Evolutionary conservation across 1,140 invertebrate genomes (phyloP), one percentile per base, ranked within the genome.

Genomic region (Temnothorax curvispinosus): DNA sequence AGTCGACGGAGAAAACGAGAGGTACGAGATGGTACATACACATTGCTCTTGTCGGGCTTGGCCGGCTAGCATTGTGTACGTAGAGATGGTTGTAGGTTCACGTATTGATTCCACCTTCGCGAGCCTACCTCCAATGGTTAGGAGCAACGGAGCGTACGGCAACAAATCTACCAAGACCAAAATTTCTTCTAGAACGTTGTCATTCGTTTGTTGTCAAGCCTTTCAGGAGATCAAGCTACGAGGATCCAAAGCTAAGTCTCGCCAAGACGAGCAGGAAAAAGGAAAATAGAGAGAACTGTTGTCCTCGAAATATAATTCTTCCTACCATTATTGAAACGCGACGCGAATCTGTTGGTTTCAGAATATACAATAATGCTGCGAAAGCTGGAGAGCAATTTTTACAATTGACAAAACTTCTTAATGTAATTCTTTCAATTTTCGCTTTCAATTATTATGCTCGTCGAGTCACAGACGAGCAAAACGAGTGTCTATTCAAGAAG

Each of bases 31-130:
- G 64, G 21, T 58, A 72, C 47, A 32, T 60, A 84, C 69, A 62
- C 41, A 13, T 3, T 71, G 18, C 27, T 44, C 64, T 77, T 7
- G 71, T 86, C 77, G 76, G 44, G 75, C 32, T 81, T 47, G 80
- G 85, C 87, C 75, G 80, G 90, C 74, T 85, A 88, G 85, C 85
- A 91, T 91, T 90, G 90, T 91, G 71, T 86, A 89, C 64, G 71
- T 60, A 58, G 71, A 91, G 80, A 90, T 87, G 82, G 89, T 90
- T 85, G 78, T 60, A 86, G 88, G 77, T 87, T 91, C 87, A 62
- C 54, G 88, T 92, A 92, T 92, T 92, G 91, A 92, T 92, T 91
- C 87, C 88, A 90, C 89, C 82, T 91, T 87, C 71, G 50, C 80
- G 80, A 88, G 88, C 75, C 85, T 91, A 91, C 82, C 69, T 44